Percentiles rank a stretch among this genome's conserved stretches.
phyloP scores from a whole-genome alignment of 2,797 vertebrate genomes.

The Meriones psammophilus region DNA sequence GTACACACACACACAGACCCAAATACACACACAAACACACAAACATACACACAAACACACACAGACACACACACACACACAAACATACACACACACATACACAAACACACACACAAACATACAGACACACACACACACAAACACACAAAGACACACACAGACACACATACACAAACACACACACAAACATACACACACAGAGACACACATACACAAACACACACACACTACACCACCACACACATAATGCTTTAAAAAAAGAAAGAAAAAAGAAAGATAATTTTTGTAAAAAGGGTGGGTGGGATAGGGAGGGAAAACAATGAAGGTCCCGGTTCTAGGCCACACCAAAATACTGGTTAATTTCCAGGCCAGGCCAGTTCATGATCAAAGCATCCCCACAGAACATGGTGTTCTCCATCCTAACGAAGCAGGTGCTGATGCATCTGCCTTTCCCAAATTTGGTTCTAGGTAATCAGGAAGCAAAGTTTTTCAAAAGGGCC shows the following conservation, averaged over 20 bases:
- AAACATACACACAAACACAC: rapidly evolving
- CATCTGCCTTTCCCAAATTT: neutral
- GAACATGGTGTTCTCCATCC: neutral
- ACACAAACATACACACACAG: no score
- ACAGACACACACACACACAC: no score
- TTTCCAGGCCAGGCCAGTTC: neutral
- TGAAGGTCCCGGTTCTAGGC: neutral
- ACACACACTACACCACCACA: neutral
- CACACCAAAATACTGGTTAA: neutral
- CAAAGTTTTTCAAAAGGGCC: neutral
- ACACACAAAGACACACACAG: no score
- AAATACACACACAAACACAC: no score
- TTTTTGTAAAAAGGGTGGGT: neutral
- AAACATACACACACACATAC: no score
- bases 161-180: no score
- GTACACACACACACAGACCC: no score
- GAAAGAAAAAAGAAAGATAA: neutral
- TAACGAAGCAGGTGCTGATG: neutral
- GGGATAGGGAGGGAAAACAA: neutral
- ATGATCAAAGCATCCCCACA: neutral
- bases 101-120: no score
- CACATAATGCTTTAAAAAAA: neutral
- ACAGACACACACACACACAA: rapidly evolving
- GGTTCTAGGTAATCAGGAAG: neutral
- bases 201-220: no score